A percentile compares a stretch with the other conserved stretches of the same genome.
These are phyloP conservation scores for Phrynocephalus versicolor DNA, from an alignment of 2,113 vertebrate species.

Conservation along the genomic window DNA sequence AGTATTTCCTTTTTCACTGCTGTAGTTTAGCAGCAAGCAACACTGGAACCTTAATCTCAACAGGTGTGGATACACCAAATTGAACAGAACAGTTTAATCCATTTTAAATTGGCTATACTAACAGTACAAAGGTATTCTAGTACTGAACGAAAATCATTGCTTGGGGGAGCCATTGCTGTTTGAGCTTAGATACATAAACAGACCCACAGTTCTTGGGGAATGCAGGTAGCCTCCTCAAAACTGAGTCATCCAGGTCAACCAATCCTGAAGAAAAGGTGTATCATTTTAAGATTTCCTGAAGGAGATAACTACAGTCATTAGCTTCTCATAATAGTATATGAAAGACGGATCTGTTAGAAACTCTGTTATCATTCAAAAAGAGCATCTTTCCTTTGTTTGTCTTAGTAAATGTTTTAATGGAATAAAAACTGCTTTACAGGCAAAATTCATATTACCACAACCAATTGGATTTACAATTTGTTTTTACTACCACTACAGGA, in stretches of 20 bases:
- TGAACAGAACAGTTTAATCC: background rate
- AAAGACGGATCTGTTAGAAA: background rate
- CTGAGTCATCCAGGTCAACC: background rate
- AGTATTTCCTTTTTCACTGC: no score
- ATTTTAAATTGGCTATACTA: background rate
- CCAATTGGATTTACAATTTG: conserved; percentile 54
- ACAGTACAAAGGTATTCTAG: background rate
- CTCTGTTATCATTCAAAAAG: conserved; percentile 45
- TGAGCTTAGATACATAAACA: background rate
- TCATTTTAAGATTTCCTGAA: background rate
- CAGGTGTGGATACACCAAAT: background rate
- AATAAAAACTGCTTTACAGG: conserved; percentile 52
- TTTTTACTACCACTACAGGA: conserved; percentile 64
- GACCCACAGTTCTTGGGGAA: background rate
- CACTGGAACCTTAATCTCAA: no score
- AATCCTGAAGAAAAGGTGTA: background rate
- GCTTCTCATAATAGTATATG: background rate
- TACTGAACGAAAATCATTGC: background rate
- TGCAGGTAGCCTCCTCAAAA: background rate
- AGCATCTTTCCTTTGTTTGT: conserved; percentile 42
- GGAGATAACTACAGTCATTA: background rate
- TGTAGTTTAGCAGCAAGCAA: no score
- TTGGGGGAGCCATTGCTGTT: background rate
- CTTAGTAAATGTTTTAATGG: conserved; percentile 58
- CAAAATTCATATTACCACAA: conserved; percentile 55